These are phyloP conservation scores for Panorpa germanica DNA, from an alignment of 2,888 invertebrate genomes.

Conservation along the genomic window DNA sequence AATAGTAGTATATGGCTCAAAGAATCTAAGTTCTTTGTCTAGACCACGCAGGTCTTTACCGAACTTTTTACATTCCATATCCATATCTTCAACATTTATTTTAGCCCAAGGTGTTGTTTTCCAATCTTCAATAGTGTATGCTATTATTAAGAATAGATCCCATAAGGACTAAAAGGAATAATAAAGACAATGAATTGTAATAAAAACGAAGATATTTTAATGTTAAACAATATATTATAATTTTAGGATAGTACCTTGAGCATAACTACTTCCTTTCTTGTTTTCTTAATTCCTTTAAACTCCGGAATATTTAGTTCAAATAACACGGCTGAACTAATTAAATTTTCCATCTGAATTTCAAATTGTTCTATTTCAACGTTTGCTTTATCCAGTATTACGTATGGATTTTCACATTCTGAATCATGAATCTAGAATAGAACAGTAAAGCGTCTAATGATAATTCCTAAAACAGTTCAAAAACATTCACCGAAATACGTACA, in stretches of 20 bases:
- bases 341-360: conserved; percentile 42
- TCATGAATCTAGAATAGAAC: conserved; percentile 30
- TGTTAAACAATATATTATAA: conserved; percentile 1
- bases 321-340: conserved; percentile 56
- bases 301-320: conserved; percentile 80
- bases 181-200: conserved; percentile 1
- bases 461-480: conserved; percentile 7
- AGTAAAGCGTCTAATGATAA: conserved; percentile 5
- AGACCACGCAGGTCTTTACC: conserved; percentile 64
- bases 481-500: conserved; percentile 11
- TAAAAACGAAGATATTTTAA: conserved; percentile 1
- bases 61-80: conserved; percentile 84
- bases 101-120: conserved; percentile 86
- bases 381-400: conserved; percentile 46
- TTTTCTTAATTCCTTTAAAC: conserved; percentile 52
- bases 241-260: conserved; percentile 31
- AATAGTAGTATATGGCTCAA: conserved; percentile 63
- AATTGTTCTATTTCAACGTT: conserved; percentile 42
- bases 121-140: conserved; percentile 76
- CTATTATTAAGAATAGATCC: conserved; percentile 73
- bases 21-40: conserved; percentile 59
- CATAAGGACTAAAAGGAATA: conserved; percentile 44
- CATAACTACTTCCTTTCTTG: conserved; percentile 57
- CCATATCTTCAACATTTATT: conserved; percentile 87
- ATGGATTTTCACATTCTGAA: conserved; percentile 44